Percentiles rank a stretch among this genome's conserved stretches.
phyloP scores from a whole-genome alignment of 1,140 invertebrate species.

The Dinoponera quadriceps region DNA sequence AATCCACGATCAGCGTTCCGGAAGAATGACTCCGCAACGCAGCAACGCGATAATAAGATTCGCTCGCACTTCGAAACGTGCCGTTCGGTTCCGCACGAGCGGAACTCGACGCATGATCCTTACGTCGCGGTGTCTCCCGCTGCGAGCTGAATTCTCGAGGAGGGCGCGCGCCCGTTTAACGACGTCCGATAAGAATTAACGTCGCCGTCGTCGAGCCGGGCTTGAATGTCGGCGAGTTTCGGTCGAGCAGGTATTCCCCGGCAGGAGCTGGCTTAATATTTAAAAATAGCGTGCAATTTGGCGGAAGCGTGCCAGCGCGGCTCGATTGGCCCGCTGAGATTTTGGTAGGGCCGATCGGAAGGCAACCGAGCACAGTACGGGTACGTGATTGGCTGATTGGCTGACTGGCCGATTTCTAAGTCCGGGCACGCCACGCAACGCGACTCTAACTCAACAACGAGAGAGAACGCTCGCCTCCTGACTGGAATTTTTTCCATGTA shows the following conservation, averaged over 20 bases:
- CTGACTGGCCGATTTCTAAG: conserved; percentile 70
- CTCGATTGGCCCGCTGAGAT: conserved; percentile 73
- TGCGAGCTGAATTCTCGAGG: conserved; percentile 15
- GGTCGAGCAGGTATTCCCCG: conserved; percentile 36
- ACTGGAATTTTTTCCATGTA: conserved; percentile 83
- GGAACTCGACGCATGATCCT: background rate
- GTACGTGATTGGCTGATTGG: conserved; percentile 78
- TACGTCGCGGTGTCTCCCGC: background rate
- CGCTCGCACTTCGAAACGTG: background rate
- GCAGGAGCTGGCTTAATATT: conserved; percentile 65
- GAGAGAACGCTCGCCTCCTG: conserved; percentile 76
- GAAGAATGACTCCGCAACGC: no score
- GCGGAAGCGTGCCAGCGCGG: conserved; percentile 64
- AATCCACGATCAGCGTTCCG: no score
- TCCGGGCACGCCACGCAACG: conserved; percentile 74
- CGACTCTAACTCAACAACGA: conserved; percentile 75
- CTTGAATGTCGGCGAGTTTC: conserved; percentile 49
- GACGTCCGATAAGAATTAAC: conserved; percentile 57
- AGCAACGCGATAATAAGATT: conserved; percentile 19
- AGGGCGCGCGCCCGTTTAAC: conserved; percentile 10
- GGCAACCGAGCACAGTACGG: conserved; percentile 45
- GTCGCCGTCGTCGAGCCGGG: conserved; percentile 17
- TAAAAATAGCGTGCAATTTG: conserved; percentile 73
- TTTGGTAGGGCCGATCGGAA: conserved; percentile 61
- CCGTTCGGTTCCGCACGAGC: background rate